phyloP scores from a whole-genome alignment of 2,888 invertebrate species.

The Scelioninae gen. 2 region DNA sequence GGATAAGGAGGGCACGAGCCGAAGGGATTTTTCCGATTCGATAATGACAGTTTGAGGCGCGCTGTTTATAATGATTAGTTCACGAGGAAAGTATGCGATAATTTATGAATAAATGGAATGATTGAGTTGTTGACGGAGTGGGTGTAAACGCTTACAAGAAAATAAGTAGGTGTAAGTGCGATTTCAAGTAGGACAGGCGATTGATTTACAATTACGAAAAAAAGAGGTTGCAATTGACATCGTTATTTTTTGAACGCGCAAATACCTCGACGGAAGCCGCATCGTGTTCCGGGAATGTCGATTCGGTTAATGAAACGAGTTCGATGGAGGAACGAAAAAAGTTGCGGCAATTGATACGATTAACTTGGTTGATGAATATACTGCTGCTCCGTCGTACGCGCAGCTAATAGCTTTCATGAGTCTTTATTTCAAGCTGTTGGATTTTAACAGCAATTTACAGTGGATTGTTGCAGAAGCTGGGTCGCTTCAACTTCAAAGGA shows the following conservation, averaged over 20 bases:
- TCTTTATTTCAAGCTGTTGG: too few relatives aligned
- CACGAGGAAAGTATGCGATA: constrained; percentile 49
- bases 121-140: constrained; percentile 54
- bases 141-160: constrained; percentile 34
- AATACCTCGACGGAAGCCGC: constrained; percentile 32
- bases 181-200: constrained; percentile 59
- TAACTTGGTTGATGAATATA: constrained; percentile 23
- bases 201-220: constrained; percentile 58
- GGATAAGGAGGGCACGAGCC: too few relatives aligned
- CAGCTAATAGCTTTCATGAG: too few relatives aligned
- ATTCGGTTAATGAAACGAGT: constrained; percentile 36
- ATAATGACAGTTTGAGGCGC: too few relatives aligned
- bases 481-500: too few relatives aligned
- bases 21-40: too few relatives aligned
- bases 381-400: too few relatives aligned
- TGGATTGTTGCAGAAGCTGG: too few relatives aligned
- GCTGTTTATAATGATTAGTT: constrained; percentile 46
- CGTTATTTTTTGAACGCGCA: constrained; percentile 31
- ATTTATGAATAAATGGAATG: constrained; percentile 52
- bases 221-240: constrained; percentile 49
- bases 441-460: too few relatives aligned
- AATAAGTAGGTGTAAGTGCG: constrained; percentile 63
- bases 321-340: constrained; percentile 31
- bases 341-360: constrained; percentile 31
- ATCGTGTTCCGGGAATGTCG: constrained; percentile 36